phyloP scores from a whole-genome alignment of 2,113 vertebrate genomes.

The Pantherophis guttatus region DNA sequence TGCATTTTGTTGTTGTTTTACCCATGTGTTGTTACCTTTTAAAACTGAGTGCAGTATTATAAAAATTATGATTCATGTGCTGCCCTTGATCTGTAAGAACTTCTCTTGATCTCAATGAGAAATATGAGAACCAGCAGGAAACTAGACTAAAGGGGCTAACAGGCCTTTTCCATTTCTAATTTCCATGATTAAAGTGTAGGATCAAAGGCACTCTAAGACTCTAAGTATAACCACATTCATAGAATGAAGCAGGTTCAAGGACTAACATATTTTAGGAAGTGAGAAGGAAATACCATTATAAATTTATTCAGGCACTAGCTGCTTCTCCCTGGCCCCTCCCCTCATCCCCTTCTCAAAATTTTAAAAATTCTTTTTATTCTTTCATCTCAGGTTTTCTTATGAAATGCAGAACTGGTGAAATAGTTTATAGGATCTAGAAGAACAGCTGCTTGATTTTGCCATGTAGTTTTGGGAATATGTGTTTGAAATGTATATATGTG shows the following conservation, averaged over 20 bases:
- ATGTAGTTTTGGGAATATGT: neutral
- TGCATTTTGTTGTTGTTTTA: constrained; percentile 18
- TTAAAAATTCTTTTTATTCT: constrained; percentile 10
- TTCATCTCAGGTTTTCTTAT: neutral
- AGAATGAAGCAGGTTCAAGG: constrained; percentile 56
- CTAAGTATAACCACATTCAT: constrained; percentile 67
- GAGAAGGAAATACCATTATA: constrained; percentile 56
- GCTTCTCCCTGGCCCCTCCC: neutral
- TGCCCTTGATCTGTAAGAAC: constrained; percentile 49
- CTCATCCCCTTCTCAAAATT: neutral
- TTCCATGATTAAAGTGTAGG: constrained; percentile 65
- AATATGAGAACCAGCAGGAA: constrained; percentile 58
- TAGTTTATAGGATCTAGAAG: neutral
- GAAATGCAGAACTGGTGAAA: neutral
- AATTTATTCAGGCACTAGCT: constrained; percentile 27
- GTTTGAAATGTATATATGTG: neutral
- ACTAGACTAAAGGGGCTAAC: constrained; percentile 59
- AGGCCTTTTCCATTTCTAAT: constrained; percentile 67
- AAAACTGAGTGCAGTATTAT: constrained; percentile 33
- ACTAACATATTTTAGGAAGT: constrained; percentile 65
- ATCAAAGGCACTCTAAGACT: constrained; percentile 63
- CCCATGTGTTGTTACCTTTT: neutral
- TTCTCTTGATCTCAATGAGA: constrained; percentile 45
- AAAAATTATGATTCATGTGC: constrained; percentile 38
- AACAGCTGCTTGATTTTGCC: neutral